Evolutionary conservation across 2,888 invertebrate genomes (phyloP).

Genomic region (Stenurella melanura): DNA sequence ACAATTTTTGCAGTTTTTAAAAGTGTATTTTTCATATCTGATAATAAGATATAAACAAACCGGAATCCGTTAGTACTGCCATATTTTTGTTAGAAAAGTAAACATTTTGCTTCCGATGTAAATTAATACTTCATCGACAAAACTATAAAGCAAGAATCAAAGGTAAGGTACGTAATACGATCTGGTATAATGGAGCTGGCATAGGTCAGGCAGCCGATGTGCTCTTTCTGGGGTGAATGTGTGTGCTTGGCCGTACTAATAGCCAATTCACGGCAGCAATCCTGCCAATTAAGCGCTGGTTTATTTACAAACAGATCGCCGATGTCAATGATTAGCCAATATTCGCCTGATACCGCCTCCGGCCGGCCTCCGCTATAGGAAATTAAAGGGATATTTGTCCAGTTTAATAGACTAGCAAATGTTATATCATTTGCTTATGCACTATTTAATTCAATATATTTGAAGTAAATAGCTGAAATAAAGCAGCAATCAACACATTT

Average conservation of each 20-base stretch:
- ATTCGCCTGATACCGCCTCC: conserved; percentile 44
- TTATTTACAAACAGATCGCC: conserved; percentile 69
- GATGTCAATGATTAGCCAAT: conserved; percentile 58
- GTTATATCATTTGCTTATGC: background rate
- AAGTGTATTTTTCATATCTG: too few species aligned
- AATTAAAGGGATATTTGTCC: conserved; percentile 38
- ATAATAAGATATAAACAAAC: too few species aligned
- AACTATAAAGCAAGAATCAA: conserved; percentile 7
- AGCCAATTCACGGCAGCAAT: conserved; percentile 74
- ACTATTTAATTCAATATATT: background rate
- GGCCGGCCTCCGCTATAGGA: conserved; percentile 31
- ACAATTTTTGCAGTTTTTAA: too few species aligned
- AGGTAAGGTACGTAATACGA: conserved; percentile 19
- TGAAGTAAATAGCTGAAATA: background rate
- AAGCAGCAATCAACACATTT: background rate
- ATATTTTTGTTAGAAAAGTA: background rate
- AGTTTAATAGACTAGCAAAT: conserved; percentile 29
- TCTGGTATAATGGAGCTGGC: conserved; percentile 25
- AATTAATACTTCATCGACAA: background rate
- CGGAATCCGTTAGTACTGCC: too few species aligned
- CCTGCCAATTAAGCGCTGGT: conserved; percentile 71
- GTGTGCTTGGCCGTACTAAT: conserved; percentile 75
- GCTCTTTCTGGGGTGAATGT: conserved; percentile 54
- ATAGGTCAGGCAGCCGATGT: conserved; percentile 58
- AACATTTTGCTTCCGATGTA: background rate